These are phyloP conservation scores for Beroe forskalii DNA, from an alignment of 37 sponge, comb jelly and placozoan species.

Conservation along the genomic window DNA sequence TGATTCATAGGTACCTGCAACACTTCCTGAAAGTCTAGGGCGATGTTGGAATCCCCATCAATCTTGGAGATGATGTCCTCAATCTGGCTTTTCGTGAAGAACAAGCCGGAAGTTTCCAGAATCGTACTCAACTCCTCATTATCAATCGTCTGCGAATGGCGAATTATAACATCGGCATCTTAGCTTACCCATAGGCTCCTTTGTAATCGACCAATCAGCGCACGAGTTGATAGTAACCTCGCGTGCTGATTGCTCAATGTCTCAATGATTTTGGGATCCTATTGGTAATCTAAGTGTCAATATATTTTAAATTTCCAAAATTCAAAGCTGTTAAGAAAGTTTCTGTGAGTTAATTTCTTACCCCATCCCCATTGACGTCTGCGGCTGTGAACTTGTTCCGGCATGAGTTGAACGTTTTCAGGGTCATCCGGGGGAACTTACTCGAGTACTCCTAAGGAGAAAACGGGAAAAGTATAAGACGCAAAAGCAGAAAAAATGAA, in stretches of 20 bases:
- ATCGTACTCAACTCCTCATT: constrained; percentile 5
- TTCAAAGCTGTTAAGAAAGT: too few relatives aligned
- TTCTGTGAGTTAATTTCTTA: not conserved
- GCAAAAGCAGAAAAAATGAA: too few relatives aligned
- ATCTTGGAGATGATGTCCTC: constrained; percentile 43
- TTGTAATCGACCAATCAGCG: too few relatives aligned
- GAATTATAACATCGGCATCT: too few relatives aligned
- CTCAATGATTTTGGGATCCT: too few relatives aligned
- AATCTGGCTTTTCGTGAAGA: constrained; percentile 33
- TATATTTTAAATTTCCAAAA: too few relatives aligned
- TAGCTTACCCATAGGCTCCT: too few relatives aligned
- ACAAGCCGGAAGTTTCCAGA: constrained; percentile 37
- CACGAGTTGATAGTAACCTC: too few relatives aligned
- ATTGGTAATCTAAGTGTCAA: too few relatives aligned
- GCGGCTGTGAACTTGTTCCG: not conserved
- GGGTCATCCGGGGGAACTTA: not conserved
- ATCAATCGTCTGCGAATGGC: constrained; percentile 32
- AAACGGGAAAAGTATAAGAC: too few relatives aligned
- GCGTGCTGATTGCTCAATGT: too few relatives aligned
- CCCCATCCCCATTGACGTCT: constrained; percentile 45
- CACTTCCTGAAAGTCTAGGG: constrained; percentile 40
- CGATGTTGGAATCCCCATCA: not conserved
- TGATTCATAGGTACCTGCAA: constrained; percentile 57
- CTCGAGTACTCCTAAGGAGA: not conserved
- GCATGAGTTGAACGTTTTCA: constrained; percentile 9